Conservation (phyloP, 2,888 invertebrate species). For the Drosophila rubida region DNA sequence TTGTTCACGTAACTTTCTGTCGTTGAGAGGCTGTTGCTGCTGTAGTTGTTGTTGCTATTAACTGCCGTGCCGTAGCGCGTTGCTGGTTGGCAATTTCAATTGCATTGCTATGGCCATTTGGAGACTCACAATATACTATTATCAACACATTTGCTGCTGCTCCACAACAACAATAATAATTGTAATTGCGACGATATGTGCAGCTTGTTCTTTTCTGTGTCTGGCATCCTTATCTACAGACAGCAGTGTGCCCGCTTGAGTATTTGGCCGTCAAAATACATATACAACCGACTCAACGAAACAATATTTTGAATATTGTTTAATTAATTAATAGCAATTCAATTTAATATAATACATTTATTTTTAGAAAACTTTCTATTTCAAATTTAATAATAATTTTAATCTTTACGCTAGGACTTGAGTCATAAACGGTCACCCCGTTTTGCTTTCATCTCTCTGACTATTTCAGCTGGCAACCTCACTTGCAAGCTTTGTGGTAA, state of each 20-base stretch:
- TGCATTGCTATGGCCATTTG: constrained; percentile 46
- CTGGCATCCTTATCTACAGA: constrained; percentile 55
- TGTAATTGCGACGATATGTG: constrained; percentile 52
- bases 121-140: constrained; percentile 12
- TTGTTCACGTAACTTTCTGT: constrained; percentile 59
- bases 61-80: constrained; percentile 45
- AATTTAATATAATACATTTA: too few relatives aligned
- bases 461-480: constrained; percentile 53
- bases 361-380: too few relatives aligned
- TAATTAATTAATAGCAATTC: too few relatives aligned
- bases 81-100: constrained; percentile 39
- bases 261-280: background rate
- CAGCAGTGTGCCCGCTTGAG: constrained; percentile 2
- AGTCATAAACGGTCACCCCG: too few relatives aligned
- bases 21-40: constrained; percentile 22
- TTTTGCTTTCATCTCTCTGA: background rate
- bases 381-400: too few relatives aligned
- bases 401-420: too few relatives aligned
- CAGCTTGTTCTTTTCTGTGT: constrained; percentile 43
- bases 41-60: constrained; percentile 33
- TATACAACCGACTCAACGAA: background rate
- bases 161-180: constrained; percentile 35
- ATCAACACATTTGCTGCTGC: constrained; percentile 37
- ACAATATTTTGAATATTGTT: background rate
- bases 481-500: constrained; percentile 36